Conservation (phyloP, 2,113 vertebrate species). For the Anhinga rufa region DNA sequence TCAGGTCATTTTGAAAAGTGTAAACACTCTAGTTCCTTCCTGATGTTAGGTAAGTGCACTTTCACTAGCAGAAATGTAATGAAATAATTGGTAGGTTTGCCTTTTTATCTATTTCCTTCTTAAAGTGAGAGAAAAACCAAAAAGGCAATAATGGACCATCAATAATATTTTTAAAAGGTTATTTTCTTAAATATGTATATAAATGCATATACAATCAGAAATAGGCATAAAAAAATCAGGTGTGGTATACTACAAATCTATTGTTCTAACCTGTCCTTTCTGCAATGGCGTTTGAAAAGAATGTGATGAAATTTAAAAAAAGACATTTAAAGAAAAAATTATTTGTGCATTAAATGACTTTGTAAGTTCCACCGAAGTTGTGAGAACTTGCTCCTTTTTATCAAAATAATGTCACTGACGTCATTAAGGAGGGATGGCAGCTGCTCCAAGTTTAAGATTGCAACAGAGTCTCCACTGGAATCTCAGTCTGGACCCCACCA, state of each 20-base stretch:
- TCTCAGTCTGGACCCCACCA: background rate
- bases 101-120: background rate
- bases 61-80: background rate
- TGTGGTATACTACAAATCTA: background rate
- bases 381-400: background rate
- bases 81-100: background rate
- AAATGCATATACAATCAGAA: background rate
- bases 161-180: background rate
- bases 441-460: constrained; percentile 28
- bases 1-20: background rate
- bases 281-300: background rate
- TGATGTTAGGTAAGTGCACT: background rate
- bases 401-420: background rate
- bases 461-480: background rate
- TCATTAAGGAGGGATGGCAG: background rate
- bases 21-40: background rate
- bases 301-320: background rate
- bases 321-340: background rate
- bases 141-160: background rate
- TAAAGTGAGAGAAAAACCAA: background rate
- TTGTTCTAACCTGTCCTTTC: background rate
- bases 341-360: background rate
- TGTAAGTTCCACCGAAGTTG: background rate
- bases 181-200: background rate
- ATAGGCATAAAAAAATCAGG: background rate